Percentiles rank a stretch among this genome's conserved stretches.
phyloP scores from a whole-genome alignment of 92 coral and sea anemone genomes.

The Zoanthus solanderi region DNA sequence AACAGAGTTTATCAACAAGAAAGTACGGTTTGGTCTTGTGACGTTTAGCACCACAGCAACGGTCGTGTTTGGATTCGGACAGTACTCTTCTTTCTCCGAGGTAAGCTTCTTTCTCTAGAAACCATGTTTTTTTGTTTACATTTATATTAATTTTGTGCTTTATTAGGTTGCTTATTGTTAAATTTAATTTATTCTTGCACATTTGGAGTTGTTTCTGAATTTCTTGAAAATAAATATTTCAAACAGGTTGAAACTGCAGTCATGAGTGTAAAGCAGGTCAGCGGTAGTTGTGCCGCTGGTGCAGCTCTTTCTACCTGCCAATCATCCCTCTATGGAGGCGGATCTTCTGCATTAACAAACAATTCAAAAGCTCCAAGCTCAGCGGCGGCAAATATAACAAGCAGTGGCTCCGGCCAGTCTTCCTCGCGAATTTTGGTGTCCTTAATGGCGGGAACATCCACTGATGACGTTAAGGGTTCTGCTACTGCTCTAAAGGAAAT shows the following conservation, averaged over 20 bases:
- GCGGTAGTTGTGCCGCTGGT: conserved; percentile 39
- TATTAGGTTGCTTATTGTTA: too few relatives aligned
- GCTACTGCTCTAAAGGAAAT: conserved; percentile 23
- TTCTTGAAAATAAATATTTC: too few relatives aligned
- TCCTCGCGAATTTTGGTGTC: conserved; percentile 14
- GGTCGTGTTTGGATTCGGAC: conserved; percentile 19
- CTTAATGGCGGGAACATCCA: conserved; percentile 31
- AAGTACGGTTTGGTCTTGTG: conserved; percentile 56
- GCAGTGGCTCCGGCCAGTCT: background rate
- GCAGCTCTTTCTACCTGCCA: conserved; percentile 39
- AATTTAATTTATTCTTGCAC: too few relatives aligned
- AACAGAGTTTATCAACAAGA: conserved; percentile 23
- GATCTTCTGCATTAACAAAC: conserved; percentile 19
- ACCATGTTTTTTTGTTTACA: too few relatives aligned
- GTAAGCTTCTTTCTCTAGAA: too few relatives aligned
- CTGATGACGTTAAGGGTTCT: conserved; percentile 28
- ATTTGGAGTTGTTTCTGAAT: too few relatives aligned
- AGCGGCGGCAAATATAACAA: background rate
- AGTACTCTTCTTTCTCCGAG: conserved; percentile 18
- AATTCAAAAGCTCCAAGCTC: background rate
- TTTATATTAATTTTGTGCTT: too few relatives aligned
- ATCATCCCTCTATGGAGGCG: conserved; percentile 23
- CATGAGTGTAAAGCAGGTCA: conserved; percentile 25
- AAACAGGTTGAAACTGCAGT: conserved; percentile 27
- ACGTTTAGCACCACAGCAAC: conserved; percentile 19